These are phyloP conservation scores for Metallyticus violacea DNA, from an alignment of 2,888 invertebrate species.

Conservation along the genomic window DNA sequence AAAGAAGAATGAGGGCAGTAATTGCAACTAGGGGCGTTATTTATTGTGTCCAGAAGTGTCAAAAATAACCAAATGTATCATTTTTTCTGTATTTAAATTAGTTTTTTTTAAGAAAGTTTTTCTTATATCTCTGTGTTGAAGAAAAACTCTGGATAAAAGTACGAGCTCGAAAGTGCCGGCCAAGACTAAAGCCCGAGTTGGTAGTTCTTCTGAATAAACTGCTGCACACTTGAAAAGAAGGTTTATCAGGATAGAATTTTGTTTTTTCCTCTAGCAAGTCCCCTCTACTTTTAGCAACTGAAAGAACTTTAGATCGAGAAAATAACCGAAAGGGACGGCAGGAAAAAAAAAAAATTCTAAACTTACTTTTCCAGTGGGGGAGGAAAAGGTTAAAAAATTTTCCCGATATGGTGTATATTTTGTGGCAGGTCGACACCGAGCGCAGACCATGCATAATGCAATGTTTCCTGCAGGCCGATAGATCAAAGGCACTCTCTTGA, in stretches of 20 bases:
- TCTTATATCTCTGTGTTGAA: too few species aligned
- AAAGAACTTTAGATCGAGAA: not conserved
- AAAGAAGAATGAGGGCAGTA: too few species aligned
- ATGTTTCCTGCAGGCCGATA: not conserved
- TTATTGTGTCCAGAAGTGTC: too few species aligned
- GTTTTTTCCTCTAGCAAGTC: not conserved
- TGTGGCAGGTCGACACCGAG: not conserved
- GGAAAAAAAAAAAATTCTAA: not conserved
- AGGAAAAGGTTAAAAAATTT: not conserved
- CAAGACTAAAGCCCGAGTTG: not conserved
- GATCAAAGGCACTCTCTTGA: too few species aligned
- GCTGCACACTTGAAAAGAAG: not conserved
- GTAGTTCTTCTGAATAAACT: not conserved
- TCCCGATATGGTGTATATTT: not conserved
- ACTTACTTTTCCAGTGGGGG: not conserved
- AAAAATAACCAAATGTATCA: too few species aligned
- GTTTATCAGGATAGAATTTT: not conserved
- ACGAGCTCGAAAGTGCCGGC: too few species aligned
- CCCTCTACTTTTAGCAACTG: not conserved
- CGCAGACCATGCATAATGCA: not conserved
- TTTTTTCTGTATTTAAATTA: too few species aligned
- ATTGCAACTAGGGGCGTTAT: too few species aligned
- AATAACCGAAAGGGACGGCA: not conserved
- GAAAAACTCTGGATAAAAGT: too few species aligned
- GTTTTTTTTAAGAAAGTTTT: too few species aligned